Evolutionary conservation across 2,797 vertebrate species (phyloP).

Genomic region (Rhabdophis nuchalis): DNA sequence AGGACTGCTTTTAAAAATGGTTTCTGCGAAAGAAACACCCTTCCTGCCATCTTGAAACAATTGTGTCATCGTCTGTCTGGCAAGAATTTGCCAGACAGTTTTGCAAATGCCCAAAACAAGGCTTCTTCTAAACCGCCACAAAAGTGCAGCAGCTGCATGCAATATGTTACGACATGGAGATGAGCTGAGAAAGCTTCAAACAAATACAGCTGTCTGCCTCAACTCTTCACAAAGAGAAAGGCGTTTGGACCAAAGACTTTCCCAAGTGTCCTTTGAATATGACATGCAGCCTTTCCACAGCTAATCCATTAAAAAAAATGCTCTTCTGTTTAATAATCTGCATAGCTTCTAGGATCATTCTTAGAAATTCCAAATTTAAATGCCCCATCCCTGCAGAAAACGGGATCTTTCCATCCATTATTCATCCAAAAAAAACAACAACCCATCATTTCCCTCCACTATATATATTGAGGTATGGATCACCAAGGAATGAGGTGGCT

Average conservation of each 20-base stretch:
- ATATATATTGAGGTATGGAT: neutral
- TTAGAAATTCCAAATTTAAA: neutral
- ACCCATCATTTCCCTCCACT: neutral
- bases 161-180: neutral
- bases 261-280: neutral
- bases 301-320: neutral
- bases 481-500: neutral
- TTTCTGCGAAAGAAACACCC: neutral
- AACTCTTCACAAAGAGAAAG: neutral
- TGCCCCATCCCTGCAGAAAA: neutral
- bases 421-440: neutral
- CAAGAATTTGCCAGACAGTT: neutral
- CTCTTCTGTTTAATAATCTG: neutral
- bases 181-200: neutral
- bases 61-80: neutral
- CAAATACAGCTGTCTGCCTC: neutral
- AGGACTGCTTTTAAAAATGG: too few relatives aligned
- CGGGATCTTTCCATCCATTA: neutral
- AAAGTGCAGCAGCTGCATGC: neutral
- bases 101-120: neutral
- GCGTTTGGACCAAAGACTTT: neutral
- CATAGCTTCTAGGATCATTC: neutral
- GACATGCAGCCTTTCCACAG: neutral
- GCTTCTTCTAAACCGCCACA: neutral
- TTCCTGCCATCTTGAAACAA: neutral